Evolutionary conservation across 2,113 vertebrate species (phyloP).

Genomic region (Isichthys henryi): DNA sequence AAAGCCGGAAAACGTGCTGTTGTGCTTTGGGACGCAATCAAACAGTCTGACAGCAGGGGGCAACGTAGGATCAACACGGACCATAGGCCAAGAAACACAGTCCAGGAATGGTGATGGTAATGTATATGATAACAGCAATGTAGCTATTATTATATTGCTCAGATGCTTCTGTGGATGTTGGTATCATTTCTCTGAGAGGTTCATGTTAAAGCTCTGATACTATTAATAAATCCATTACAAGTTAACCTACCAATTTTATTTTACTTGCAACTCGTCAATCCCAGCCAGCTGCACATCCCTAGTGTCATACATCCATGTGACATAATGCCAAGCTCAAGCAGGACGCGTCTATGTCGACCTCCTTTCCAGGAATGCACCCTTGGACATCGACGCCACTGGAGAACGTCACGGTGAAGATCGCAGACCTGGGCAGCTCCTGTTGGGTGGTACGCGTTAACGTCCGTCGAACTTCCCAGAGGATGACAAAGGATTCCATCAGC

Average conservation of each 20-base stretch:
- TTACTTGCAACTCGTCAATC: not conserved
- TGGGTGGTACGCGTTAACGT: conserved; percentile 68
- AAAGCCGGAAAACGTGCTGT: conserved; percentile 75
- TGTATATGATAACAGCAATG: not conserved
- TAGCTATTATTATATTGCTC: not conserved
- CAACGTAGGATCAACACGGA: not conserved
- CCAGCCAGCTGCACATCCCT: not conserved
- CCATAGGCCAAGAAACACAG: conserved; percentile 13
- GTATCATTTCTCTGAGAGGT: not conserved
- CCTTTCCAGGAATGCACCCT: not conserved
- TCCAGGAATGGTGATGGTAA: conserved; percentile 28
- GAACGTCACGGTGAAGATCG: conserved; percentile 70
- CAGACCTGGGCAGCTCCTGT: conserved; percentile 76
- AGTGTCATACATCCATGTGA: not conserved
- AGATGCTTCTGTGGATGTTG: not conserved
- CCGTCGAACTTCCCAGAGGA: not conserved
- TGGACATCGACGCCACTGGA: conserved; percentile 36
- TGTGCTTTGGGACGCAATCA: conserved; percentile 45
- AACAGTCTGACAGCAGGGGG: conserved; percentile 41
- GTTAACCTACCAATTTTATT: not conserved
- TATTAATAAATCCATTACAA: not conserved
- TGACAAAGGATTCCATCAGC: not conserved
- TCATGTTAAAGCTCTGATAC: not conserved
- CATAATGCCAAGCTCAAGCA: too few relatives aligned
- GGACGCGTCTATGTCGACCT: not conserved